Conservation (phyloP, 2,113 vertebrate species). For the Bambusicola thoracicus region DNA sequence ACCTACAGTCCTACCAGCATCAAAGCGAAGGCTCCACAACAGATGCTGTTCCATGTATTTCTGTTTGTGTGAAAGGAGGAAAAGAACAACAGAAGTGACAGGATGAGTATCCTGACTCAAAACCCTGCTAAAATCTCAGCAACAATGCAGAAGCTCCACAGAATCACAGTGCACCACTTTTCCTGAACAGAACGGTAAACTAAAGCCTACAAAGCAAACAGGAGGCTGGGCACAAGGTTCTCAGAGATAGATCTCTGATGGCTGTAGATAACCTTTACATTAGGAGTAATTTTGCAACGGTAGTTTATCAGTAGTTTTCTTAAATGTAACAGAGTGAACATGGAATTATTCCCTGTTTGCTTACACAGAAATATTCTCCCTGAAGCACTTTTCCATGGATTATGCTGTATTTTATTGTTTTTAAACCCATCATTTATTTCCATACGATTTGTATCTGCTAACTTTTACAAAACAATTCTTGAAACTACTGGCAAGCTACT, state of each 20-base stretch:
- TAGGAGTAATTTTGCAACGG: background rate
- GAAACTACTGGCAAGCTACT: background rate
- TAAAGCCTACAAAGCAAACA: background rate
- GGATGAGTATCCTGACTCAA: background rate
- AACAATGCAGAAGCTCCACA: background rate
- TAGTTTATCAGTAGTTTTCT: background rate
- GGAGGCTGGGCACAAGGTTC: background rate
- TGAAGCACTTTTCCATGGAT: background rate
- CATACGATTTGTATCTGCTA: background rate
- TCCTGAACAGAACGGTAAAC: background rate
- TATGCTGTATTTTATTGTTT: background rate
- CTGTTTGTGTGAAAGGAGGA: background rate
- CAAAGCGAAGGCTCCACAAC: background rate
- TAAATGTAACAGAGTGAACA: background rate
- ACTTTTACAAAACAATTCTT: background rate
- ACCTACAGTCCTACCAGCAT: background rate
- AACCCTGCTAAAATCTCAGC: background rate
- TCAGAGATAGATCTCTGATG: background rate
- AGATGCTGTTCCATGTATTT: background rate
- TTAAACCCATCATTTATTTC: background rate
- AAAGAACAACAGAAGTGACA: background rate
- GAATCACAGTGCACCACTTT: background rate
- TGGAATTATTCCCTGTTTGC: background rate
- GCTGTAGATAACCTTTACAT: background rate
- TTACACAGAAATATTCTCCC: background rate